Base-by-base conservation (phyloP, 2,888 invertebrate genomes). In the Dasysyrphus albostriatus region DNA sequence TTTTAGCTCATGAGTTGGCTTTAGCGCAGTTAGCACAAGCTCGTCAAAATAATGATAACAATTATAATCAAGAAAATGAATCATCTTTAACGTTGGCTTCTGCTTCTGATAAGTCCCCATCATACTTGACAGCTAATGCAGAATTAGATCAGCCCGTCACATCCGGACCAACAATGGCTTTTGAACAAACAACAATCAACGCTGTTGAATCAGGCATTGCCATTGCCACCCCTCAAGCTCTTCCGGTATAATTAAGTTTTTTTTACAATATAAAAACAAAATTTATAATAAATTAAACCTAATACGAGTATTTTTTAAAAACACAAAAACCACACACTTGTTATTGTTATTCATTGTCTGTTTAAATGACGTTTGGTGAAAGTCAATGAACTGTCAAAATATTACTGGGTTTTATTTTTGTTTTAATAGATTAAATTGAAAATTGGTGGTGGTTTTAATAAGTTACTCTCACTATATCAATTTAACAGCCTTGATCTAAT, bases 1-100 rank as follows among this genome's bases (percentile, higher is more conserved):
- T 92, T 65, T 90, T 89, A 5, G 92, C 92, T 3, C 92, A 92
- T 44, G 91, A 91, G 77, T 83, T 90, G n/a, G 92, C 92, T 0
- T 84, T 91, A 78, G 91, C 92, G 59, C 91, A 91, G 51, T 88
- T 92, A 67, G 90, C 91, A 58, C 90, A 90, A 29, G 69, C 69
- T 39, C 77, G 51, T 24, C 67, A 80, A 74, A 58, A 54, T 24
- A 29, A 56, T 19, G 58, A 49, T 42, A 59, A 61, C 56, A 51
- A 47, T n/a, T n/a, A n/a, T 6, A 24, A 61, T 24, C 44, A 59
- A 24, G 47, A 0, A 16, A 24, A 54, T 81, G 81, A 85, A 51
- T 77, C 85, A 85, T 61, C 54, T 39, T 59, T 67, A n/a, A 56
- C 74, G 49, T 37, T 63, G 29, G 0, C 32, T 16, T 73, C 51